A percentile compares a stretch with the other conserved stretches of the same genome.
Evolutionary conservation across 2,888 invertebrate species (phyloP).

Genomic region (Acronicta aceris): DNA sequence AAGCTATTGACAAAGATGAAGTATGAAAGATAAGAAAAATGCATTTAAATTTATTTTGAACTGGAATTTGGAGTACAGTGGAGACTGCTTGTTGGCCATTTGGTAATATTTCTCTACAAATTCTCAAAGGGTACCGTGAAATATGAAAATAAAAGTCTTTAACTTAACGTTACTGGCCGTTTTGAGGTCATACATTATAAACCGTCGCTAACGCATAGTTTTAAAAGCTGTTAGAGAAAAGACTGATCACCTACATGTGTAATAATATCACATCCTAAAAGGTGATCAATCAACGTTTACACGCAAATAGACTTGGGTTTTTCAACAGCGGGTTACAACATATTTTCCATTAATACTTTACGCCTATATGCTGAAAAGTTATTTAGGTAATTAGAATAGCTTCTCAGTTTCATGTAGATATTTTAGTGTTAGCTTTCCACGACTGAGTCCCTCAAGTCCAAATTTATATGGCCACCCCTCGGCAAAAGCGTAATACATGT

Average conservation of each 20-base stretch:
- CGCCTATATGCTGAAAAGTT: slow-evolving; percentile 17
- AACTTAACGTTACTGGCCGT: not conserved
- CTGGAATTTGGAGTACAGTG: too few species aligned
- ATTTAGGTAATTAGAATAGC: slow-evolving; percentile 7
- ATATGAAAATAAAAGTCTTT: not conserved
- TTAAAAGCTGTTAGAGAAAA: not conserved
- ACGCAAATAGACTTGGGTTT: slow-evolving; percentile 39
- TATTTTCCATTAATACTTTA: slow-evolving; percentile 28
- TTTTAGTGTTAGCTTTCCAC: slow-evolving; percentile 3
- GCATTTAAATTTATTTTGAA: too few species aligned
- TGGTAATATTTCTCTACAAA: too few species aligned
- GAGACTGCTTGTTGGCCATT: too few species aligned
- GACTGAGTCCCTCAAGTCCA: slow-evolving; percentile 19
- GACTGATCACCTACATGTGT: slow-evolving; percentile 12
- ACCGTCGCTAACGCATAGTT: not conserved
- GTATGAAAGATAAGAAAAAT: too few species aligned
- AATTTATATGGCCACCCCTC: slow-evolving; percentile 7
- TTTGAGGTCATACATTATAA: not conserved
- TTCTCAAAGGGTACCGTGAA: too few species aligned
- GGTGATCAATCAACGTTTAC: slow-evolving; percentile 44
- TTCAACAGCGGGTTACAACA: slow-evolving; percentile 31
- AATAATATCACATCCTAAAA: slow-evolving; percentile 15
- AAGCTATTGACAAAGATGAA: too few species aligned
- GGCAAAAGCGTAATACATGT: not conserved
- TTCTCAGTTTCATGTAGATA: slow-evolving; percentile 2